phyloP scores from a whole-genome alignment of 2,888 invertebrate genomes.

The Drosophila kambysellisi region DNA sequence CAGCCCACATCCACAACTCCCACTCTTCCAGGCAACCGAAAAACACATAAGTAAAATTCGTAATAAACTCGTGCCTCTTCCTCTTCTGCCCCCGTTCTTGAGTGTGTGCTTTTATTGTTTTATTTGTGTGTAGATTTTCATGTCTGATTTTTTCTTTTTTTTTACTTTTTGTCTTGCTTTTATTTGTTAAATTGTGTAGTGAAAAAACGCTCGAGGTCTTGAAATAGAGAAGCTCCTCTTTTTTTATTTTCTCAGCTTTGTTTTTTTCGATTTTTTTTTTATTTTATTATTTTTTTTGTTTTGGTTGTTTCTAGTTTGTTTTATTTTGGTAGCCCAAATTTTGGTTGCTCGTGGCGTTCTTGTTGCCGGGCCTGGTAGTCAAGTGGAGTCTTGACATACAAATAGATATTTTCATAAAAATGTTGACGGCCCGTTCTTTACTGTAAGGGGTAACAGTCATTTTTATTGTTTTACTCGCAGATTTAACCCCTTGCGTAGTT shows the following conservation, averaged over 20 bases:
- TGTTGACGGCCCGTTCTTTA: constrained; percentile 26
- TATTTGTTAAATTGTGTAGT: constrained; percentile 80
- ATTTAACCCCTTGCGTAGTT: constrained; percentile 68
- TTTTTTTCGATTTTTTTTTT: constrained; percentile 18
- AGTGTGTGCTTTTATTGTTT: constrained; percentile 74
- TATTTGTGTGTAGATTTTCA: constrained; percentile 73
- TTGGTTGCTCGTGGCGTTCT: constrained; percentile 62
- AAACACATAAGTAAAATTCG: constrained; percentile 78
- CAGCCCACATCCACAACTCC: background rate
- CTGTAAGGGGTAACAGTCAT: constrained; percentile 17
- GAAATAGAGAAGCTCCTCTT: constrained; percentile 41
- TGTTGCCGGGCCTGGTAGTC: constrained; percentile 11
- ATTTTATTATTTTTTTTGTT: constrained; percentile 13
- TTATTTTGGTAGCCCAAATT: constrained; percentile 75
- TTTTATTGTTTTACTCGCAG: constrained; percentile 64
- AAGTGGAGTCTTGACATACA: constrained; percentile 53
- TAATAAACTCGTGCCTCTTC: constrained; percentile 75
- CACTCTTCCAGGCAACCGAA: constrained; percentile 37
- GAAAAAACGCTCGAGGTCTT: constrained; percentile 74
- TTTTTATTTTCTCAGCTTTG: constrained; percentile 31
- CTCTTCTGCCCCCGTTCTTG: constrained; percentile 14
- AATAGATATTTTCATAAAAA: constrained; percentile 65
- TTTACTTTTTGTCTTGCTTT: constrained; percentile 55
- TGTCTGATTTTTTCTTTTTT: constrained; percentile 52
- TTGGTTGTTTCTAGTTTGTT: constrained; percentile 57